phyloP scores from a whole-genome alignment of 2,113 vertebrate genomes.

The Rhipidura dahli region DNA sequence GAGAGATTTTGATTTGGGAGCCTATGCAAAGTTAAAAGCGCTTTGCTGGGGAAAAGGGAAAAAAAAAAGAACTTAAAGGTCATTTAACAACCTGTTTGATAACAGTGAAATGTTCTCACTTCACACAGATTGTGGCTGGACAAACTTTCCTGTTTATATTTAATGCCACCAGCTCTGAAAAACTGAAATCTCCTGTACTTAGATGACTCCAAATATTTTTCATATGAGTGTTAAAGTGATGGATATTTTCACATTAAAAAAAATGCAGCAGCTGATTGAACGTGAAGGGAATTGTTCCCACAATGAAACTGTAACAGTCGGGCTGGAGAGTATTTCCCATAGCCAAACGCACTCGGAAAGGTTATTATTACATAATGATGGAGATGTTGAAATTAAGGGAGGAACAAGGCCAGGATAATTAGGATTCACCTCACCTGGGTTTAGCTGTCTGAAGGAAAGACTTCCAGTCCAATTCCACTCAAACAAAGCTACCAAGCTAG shows the following conservation, averaged over 20 bases:
- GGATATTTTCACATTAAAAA: neutral
- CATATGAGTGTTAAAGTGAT: neutral
- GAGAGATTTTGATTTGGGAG: constrained; percentile 22
- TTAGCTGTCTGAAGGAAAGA: neutral
- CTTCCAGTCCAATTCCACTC: neutral
- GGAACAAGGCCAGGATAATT: neutral
- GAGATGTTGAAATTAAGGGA: neutral
- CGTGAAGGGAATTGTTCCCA: neutral
- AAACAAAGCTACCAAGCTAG: neutral
- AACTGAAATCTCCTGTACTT: neutral
- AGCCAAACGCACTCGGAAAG: neutral
- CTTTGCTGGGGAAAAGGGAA: neutral
- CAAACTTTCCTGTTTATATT: neutral
- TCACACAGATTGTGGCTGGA: neutral
- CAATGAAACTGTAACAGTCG: neutral
- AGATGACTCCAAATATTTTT: neutral
- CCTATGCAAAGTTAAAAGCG: neutral
- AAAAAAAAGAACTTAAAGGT: constrained; percentile 25
- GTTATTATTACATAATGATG: neutral
- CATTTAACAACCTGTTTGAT: constrained; percentile 40
- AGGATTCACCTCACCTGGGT: neutral
- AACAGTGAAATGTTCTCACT: constrained; percentile 4
- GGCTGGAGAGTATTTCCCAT: neutral
- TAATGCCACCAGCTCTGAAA: neutral
- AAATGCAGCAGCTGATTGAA: neutral